phyloP scores from a whole-genome alignment of 2,113 vertebrate species.

The Pogonocichla stellata region DNA sequence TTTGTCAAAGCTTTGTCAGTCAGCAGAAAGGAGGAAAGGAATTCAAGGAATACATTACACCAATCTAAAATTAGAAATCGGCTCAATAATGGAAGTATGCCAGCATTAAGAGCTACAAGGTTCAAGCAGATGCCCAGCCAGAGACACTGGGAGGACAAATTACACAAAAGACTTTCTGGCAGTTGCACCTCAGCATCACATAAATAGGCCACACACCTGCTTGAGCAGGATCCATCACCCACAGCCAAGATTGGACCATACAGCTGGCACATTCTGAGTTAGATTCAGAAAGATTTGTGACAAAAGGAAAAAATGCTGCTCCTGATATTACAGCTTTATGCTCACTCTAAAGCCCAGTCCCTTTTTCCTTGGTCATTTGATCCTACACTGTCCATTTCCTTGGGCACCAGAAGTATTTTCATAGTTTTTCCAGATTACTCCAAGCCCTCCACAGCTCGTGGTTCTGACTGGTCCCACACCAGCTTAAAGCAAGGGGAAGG shows the following conservation, averaged over 20 bases:
- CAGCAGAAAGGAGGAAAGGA: neutral
- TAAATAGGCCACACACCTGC: neutral
- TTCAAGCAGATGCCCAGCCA: slow-evolving; percentile 40
- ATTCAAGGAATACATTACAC: slow-evolving; percentile 39
- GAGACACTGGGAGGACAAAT: slow-evolving; percentile 26
- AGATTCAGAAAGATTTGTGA: neutral
- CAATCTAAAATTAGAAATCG: slow-evolving; percentile 8
- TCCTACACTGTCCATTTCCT: neutral
- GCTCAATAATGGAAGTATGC: slow-evolving; percentile 16
- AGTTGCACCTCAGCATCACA: neutral
- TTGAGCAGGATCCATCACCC: neutral
- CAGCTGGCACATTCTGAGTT: neutral
- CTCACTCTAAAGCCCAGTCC: neutral
- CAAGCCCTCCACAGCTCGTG: accelerated
- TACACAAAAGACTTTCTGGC: slow-evolving; percentile 9
- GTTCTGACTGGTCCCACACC: neutral
- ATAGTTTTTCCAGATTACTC: neutral
- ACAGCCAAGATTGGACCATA: neutral
- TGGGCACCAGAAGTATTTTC: neutral
- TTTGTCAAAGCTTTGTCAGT: slow-evolving; percentile 44
- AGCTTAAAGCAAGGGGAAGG: neutral
- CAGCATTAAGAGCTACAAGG: slow-evolving; percentile 16
- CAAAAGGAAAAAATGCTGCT: neutral
- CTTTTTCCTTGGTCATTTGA: neutral
- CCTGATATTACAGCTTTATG: neutral